Evolutionary conservation across 2,797 vertebrate genomes (phyloP).

Genomic region (Eospalax fontanierii): DNA sequence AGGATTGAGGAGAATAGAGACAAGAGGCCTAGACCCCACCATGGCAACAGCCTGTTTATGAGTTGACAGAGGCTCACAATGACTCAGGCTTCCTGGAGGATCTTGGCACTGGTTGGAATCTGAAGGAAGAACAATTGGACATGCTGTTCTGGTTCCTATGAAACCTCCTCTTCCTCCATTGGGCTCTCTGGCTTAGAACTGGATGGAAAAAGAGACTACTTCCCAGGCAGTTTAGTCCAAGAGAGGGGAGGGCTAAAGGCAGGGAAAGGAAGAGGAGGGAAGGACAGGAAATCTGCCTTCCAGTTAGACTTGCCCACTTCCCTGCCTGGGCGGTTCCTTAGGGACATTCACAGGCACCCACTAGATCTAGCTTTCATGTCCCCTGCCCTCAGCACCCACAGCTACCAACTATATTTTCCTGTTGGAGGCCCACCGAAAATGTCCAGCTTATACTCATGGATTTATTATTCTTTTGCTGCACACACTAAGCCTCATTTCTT

Average conservation of each 20-base stretch:
- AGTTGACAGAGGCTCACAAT: neutral
- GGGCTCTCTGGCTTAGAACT: neutral
- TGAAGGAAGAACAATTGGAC: neutral
- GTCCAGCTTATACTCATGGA: neutral
- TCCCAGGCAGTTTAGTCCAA: neutral
- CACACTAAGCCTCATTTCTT: neutral
- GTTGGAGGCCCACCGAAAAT: neutral
- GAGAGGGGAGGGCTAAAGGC: neutral
- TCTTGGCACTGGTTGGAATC: neutral
- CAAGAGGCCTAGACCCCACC: neutral
- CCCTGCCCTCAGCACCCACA: neutral
- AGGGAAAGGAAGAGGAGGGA: neutral
- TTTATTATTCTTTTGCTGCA: neutral
- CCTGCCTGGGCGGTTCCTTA: neutral
- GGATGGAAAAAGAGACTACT: neutral
- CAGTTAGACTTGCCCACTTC: neutral
- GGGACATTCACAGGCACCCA: neutral
- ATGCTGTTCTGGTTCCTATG: neutral
- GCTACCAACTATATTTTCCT: neutral
- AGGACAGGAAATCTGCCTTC: neutral
- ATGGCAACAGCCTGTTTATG: neutral
- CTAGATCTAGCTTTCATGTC: neutral
- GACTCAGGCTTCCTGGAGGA: conserved; percentile 13
- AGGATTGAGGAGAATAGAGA: neutral
- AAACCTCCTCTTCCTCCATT: neutral